Conservation (phyloP, 2,113 vertebrate species). For the Amblyopsis rosae region DNA sequence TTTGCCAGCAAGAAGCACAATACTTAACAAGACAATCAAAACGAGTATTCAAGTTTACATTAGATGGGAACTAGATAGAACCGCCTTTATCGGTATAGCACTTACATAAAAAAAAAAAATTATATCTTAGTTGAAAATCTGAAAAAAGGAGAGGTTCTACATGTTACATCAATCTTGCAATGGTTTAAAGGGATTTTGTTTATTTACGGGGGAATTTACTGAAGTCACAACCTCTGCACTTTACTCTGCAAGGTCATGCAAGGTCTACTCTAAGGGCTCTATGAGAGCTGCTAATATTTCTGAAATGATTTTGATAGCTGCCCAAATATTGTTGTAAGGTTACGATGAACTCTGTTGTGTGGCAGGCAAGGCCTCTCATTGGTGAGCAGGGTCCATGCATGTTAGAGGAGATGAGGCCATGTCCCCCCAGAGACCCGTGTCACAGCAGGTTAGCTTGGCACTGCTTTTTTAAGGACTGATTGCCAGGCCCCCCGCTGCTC, state of each 20-base stretch:
- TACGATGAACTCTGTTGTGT: constrained; percentile 83
- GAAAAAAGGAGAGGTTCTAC: neutral
- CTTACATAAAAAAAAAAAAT: neutral
- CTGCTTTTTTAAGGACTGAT: constrained; percentile 90
- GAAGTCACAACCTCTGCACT: neutral
- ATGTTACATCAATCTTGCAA: neutral
- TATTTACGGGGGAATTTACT: neutral
- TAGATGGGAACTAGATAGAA: constrained; percentile 30
- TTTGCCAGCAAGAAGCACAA: constrained; percentile 22
- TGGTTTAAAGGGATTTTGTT: neutral
- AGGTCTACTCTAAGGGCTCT: constrained; percentile 1
- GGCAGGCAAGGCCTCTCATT: constrained; percentile 74
- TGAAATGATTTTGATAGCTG: constrained; percentile 46
- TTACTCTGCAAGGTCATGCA: neutral
- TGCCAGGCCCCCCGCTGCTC: constrained; percentile 83
- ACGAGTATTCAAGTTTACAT: constrained; percentile 14
- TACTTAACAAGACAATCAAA: constrained; percentile 35
- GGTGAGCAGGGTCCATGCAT: constrained; percentile 84
- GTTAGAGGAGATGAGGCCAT: constrained; percentile 81
- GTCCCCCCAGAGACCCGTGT: constrained; percentile 85
- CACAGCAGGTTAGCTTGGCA: constrained; percentile 91
- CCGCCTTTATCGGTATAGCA: neutral
- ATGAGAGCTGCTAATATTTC: constrained; percentile 28
- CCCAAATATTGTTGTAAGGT: constrained; percentile 65
- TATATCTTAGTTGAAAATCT: neutral